Conservation (phyloP, 2,888 invertebrate genomes). For the Drosophila silvestris region DNA sequence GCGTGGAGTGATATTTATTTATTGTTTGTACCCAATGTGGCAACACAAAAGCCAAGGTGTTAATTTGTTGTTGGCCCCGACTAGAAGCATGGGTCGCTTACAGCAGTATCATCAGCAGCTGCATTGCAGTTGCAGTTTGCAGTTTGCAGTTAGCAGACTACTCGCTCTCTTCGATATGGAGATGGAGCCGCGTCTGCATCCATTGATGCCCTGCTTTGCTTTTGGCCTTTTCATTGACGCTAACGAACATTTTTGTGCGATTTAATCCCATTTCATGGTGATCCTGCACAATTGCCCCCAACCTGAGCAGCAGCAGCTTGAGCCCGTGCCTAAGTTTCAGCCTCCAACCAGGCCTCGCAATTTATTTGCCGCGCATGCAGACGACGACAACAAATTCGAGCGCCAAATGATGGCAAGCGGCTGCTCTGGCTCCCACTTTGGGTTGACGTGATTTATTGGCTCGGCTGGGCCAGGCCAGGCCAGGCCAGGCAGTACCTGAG, state of each 20-base stretch:
- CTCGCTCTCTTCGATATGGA: slow-evolving; percentile 51
- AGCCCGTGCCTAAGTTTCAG: slow-evolving; percentile 45
- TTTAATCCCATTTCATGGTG: slow-evolving; percentile 85
- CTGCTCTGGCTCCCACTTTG: slow-evolving; percentile 70
- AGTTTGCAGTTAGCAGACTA: slow-evolving; percentile 6
- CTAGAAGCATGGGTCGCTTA: slow-evolving; percentile 56
- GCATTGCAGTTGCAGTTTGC: slow-evolving; percentile 31
- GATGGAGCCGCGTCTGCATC: slow-evolving; percentile 50
- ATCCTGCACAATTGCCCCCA: slow-evolving; percentile 73
- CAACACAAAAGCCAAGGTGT: slow-evolving; percentile 81
- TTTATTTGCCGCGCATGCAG: slow-evolving; percentile 79
- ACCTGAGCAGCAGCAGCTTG: slow-evolving; percentile 22
- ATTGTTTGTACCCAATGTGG: slow-evolving; percentile 83
- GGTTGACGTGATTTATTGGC: slow-evolving; percentile 81
- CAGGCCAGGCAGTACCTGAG: slow-evolving; percentile 61
- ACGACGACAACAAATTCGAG: slow-evolving; percentile 79
- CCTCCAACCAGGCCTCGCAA: slow-evolving; percentile 56
- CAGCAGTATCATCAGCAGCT: slow-evolving; percentile 29
- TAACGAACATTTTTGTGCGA: slow-evolving; percentile 83
- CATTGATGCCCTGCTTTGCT: slow-evolving; percentile 71
- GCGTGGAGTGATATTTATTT: slow-evolving; percentile 80
- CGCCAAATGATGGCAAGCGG: slow-evolving; percentile 79
- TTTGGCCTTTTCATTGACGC: slow-evolving; percentile 80
- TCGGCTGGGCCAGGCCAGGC: slow-evolving; percentile 27
- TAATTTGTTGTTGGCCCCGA: slow-evolving; percentile 80